Conservation (phyloP, 2,797 vertebrate species). For the Phaenicophaeus curvirostris region DNA sequence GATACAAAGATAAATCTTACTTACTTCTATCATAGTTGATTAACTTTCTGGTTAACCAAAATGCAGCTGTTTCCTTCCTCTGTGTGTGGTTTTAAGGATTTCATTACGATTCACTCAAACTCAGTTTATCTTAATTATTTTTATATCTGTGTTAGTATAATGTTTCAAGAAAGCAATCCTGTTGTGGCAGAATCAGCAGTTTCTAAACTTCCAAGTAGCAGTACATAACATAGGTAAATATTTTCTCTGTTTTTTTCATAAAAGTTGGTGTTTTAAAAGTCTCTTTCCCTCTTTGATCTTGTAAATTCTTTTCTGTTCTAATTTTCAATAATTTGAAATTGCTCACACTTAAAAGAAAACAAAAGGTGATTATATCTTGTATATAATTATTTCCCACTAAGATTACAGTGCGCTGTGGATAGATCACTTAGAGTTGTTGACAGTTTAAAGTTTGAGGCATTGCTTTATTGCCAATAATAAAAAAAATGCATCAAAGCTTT, state of each 20-base stretch:
- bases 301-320: constrained; percentile 14
- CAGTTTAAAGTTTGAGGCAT: not conserved
- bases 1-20: constrained; percentile 34
- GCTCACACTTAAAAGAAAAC: constrained; percentile 3
- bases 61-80: constrained; percentile 34
- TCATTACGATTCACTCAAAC: not conserved
- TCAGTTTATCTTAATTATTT: constrained; percentile 29
- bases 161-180: not conserved
- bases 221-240: not conserved
- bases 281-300: constrained; percentile 29
- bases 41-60: constrained; percentile 51
- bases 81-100: constrained; percentile 15
- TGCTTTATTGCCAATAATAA: constrained; percentile 10
- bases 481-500: not conserved
- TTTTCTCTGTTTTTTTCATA: not conserved
- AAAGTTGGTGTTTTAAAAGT: not conserved
- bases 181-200: constrained; percentile 2
- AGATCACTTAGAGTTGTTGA: constrained; percentile 18
- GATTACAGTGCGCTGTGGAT: not conserved
- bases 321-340: constrained; percentile 31
- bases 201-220: not conserved
- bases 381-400: constrained; percentile 12
- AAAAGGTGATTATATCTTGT: constrained; percentile 31
- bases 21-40: constrained; percentile 44
- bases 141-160: not conserved